These are phyloP conservation scores for Trichacis sp. DNA, from an alignment of 2,888 invertebrate species.

Conservation along the genomic window DNA sequence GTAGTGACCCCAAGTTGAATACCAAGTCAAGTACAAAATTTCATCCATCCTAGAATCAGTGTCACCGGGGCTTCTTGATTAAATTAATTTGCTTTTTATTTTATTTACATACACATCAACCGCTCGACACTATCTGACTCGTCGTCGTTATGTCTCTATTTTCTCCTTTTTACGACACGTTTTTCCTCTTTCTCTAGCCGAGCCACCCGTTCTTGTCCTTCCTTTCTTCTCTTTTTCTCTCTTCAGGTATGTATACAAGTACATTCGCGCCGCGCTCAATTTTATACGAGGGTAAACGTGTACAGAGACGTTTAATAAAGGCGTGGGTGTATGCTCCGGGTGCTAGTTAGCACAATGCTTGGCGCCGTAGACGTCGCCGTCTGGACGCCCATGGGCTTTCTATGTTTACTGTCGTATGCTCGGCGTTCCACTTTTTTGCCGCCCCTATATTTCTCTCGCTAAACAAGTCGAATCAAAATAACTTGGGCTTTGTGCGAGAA, in stretches of 20 bases:
- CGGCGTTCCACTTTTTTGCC: slow-evolving; percentile 4
- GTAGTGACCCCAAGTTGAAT: slow-evolving; percentile 7
- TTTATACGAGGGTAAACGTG: slow-evolving; percentile 59
- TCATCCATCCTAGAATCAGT: background rate
- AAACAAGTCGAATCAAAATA: slow-evolving; percentile 41
- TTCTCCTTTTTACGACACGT: slow-evolving; percentile 1
- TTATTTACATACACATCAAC: slow-evolving; percentile 14
- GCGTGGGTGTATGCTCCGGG: slow-evolving; percentile 56
- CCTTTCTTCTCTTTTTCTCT: slow-evolving; percentile 12
- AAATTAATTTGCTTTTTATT: slow-evolving; percentile 17
- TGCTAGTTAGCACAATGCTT: slow-evolving; percentile 65
- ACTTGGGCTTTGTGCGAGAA: slow-evolving; percentile 30
- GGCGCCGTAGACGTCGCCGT: slow-evolving; percentile 65
- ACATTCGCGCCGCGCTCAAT: slow-evolving; percentile 55
- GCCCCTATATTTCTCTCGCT: slow-evolving; percentile 16
- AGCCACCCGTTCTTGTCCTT: background rate
- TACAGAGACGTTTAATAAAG: slow-evolving; percentile 52
- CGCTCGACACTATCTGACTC: slow-evolving; percentile 10
- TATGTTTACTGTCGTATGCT: slow-evolving; percentile 38
- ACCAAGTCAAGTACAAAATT: slow-evolving; percentile 9
- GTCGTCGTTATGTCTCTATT: background rate
- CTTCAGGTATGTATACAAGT: slow-evolving; percentile 23
- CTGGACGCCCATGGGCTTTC: slow-evolving; percentile 64
- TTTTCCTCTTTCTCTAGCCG: background rate
- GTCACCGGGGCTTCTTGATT: slow-evolving; percentile 6